Evolutionary conservation across 2,888 invertebrate species (phyloP).

Genomic region (Chrysolina oricalcia): DNA sequence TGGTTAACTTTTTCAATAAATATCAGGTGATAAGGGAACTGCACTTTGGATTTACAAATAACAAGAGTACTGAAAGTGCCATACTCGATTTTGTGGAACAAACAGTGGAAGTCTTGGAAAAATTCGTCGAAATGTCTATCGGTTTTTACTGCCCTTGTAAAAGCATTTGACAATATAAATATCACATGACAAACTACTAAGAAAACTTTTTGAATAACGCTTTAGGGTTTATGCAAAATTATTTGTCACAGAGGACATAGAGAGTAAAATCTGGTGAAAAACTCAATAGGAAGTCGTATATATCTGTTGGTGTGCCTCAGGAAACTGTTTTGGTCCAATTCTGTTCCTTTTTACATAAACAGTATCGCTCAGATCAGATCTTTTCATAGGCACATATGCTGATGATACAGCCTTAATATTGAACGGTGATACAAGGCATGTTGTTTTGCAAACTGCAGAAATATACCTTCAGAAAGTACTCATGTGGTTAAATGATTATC

Average conservation of each 20-base stretch:
- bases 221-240: neutral
- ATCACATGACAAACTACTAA: too few species aligned
- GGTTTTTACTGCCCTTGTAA: constrained; percentile 12
- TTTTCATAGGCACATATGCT: constrained; percentile 1
- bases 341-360: neutral
- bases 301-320: too few species aligned
- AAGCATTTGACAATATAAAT: too few species aligned
- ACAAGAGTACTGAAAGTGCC: constrained; percentile 9
- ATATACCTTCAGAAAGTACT: constrained; percentile 12
- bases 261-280: too few species aligned
- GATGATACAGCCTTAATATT: constrained; percentile 15
- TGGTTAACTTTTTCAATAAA: neutral
- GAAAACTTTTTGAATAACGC: constrained; percentile 1
- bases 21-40: constrained; percentile 17
- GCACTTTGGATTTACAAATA: constrained; percentile 17
- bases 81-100: constrained; percentile 16
- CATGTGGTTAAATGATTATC: constrained; percentile 13
- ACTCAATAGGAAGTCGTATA: too few species aligned
- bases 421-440: constrained; percentile 1
- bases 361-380: neutral
- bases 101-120: too few species aligned
- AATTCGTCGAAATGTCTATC: constrained; percentile 17
- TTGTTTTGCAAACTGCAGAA: constrained; percentile 17
- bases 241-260: too few species aligned
- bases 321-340: neutral